phyloP scores from a whole-genome alignment of 1,140 invertebrate genomes.

The Acyrthosiphon pisum region DNA sequence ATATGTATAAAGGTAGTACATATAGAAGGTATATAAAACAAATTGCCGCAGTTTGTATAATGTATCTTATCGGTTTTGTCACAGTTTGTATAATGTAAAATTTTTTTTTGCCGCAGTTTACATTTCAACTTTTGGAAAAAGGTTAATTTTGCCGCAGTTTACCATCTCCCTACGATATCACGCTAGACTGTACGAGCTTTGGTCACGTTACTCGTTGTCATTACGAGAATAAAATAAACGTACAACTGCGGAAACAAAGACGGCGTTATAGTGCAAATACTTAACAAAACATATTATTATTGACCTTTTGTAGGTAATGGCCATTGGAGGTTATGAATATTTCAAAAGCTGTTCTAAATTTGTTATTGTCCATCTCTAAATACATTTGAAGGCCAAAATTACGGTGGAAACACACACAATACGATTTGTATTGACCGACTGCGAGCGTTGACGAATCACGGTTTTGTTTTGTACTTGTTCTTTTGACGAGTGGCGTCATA shows the following conservation, averaged over 20 bases:
- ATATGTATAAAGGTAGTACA: no score
- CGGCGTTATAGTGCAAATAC: not conserved
- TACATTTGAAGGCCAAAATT: not conserved
- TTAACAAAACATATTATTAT: not conserved
- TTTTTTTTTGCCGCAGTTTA: no score
- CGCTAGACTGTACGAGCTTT: not conserved
- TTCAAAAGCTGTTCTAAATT: not conserved
- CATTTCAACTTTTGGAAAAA: no score
- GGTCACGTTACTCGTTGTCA: not conserved
- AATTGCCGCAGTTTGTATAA: no score
- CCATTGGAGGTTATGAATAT: not conserved
- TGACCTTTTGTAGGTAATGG: not conserved
- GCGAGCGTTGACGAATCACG: not conserved
- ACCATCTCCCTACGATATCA: no score
- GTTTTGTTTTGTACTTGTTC: constrained; percentile 10
- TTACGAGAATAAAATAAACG: not conserved
- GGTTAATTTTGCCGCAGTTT: no score
- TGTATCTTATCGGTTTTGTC: no score
- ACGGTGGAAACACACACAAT: not conserved
- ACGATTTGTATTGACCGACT: not conserved
- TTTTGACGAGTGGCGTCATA: not conserved
- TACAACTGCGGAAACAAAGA: not conserved
- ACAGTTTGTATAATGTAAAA: no score
- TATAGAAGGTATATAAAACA: no score
- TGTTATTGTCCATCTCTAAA: not conserved